A percentile compares a stretch with the other conserved stretches of the same genome.
Conservation (phyloP, 2,113 vertebrate species). For the Neopipo cinnamomea region DNA sequence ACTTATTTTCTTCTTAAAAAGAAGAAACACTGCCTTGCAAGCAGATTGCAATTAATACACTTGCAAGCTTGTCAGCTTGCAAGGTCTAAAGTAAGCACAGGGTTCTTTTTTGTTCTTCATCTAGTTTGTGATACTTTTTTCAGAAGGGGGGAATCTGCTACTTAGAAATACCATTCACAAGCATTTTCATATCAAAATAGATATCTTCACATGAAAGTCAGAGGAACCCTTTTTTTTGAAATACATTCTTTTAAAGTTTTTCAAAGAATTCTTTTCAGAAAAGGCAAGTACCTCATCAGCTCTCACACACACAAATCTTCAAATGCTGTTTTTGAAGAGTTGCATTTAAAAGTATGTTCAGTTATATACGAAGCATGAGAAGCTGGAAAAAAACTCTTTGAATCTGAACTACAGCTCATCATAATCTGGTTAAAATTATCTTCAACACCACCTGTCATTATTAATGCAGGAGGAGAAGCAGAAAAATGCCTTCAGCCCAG, state of each 20-base stretch:
- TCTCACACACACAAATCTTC: conserved; percentile 53
- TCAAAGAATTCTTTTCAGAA: conserved; percentile 63
- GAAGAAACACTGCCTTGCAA: neutral
- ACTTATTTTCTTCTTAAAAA: neutral
- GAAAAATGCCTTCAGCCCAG: conserved; percentile 41
- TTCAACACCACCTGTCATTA: conserved; percentile 71
- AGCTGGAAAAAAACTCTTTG: conserved; percentile 53
- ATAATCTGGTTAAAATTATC: conserved; percentile 78
- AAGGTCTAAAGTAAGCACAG: neutral
- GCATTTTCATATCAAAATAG: conserved; percentile 60
- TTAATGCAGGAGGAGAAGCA: conserved; percentile 58
- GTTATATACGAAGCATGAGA: conserved; percentile 51
- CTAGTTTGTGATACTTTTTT: neutral
- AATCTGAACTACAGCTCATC: conserved; percentile 65
- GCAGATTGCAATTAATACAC: conserved; percentile 8
- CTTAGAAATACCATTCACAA: conserved; percentile 34
- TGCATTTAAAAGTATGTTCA: conserved; percentile 72
- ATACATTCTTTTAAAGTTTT: conserved; percentile 55
- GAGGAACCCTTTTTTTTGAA: conserved; percentile 44
- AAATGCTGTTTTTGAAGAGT: conserved; percentile 70
- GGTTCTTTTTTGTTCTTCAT: neutral
- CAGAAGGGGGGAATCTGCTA: neutral
- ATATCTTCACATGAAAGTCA: conserved; percentile 53
- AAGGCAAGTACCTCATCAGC: conserved; percentile 68
- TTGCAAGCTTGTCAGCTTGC: neutral